Conservation (phyloP, 2,113 vertebrate species). For the Scophthalmus maximus region DNA sequence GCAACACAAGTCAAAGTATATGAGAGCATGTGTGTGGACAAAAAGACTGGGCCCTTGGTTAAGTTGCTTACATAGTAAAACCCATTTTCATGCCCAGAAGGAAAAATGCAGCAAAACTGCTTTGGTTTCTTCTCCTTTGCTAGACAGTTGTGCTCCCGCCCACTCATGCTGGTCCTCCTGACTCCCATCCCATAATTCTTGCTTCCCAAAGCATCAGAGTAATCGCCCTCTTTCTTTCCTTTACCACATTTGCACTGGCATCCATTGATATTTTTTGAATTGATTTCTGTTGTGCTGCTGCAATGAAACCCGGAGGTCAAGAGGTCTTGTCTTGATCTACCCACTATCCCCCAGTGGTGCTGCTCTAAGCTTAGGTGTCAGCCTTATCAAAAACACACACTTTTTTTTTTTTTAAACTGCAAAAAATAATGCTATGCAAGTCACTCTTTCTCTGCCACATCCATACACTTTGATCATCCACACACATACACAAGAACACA, state of each 20-base stretch:
- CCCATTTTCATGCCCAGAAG: slow-evolving; percentile 18
- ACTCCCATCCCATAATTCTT: slow-evolving; percentile 29
- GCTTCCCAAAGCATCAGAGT: slow-evolving; percentile 64
- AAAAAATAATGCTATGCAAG: slow-evolving; percentile 47
- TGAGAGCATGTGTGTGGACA: slow-evolving; percentile 36
- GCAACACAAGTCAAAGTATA: slow-evolving; percentile 54
- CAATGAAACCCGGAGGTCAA: slow-evolving; percentile 63
- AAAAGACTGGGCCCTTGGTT: slow-evolving; percentile 1
- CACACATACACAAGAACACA: slow-evolving; percentile 19
- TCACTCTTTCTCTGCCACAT: slow-evolving; percentile 57
- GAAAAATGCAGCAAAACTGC: slow-evolving; percentile 25
- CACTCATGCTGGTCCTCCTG: slow-evolving; percentile 29
- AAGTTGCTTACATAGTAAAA: slow-evolving; percentile 29
- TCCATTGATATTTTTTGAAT: slow-evolving; percentile 70
- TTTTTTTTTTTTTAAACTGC: slow-evolving; percentile 40
- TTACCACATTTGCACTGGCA: slow-evolving; percentile 34
- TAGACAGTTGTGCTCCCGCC: slow-evolving; percentile 34
- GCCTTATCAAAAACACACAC: slow-evolving; percentile 63
- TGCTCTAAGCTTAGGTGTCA: slow-evolving; percentile 70
- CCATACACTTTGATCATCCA: slow-evolving; percentile 72
- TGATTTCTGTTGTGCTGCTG: slow-evolving; percentile 66
- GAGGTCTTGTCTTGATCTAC: slow-evolving; percentile 76
- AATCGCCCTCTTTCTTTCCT: slow-evolving; percentile 51
- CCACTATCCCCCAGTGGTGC: slow-evolving; percentile 67
- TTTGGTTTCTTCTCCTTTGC: slow-evolving; percentile 32